Base-by-base conservation (phyloP, 2,113 vertebrate genomes). In the Gallinago jamesoni region DNA sequence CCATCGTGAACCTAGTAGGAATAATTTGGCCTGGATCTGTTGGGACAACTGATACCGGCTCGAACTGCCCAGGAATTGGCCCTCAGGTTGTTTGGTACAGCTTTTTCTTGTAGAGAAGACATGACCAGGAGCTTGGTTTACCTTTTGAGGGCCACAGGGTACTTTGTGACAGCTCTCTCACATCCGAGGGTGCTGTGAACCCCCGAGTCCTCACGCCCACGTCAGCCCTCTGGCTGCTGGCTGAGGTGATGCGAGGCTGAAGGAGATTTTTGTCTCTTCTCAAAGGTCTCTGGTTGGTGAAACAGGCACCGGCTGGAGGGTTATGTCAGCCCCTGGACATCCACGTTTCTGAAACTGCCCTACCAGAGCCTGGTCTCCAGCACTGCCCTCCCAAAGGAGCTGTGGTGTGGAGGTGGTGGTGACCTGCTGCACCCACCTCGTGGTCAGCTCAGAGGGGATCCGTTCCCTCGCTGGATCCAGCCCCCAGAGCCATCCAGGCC, bases 61-160 rank as follows among this genome's bases (percentile, higher is more conserved):
- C 41, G 64, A 19, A 2, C 35, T 27, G 55, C n/a, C 30, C 57
- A 4, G 72, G 52, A 52, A 10, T 2, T 27, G 19, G 6, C 39
- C 33, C 82, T 62, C 35, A 0, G 50, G 45, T 60, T 22, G 0
- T 7, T 28, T 13, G 45, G 16, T 7, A 3, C 24, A 1, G 20
- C 55, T 21, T 62, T 53, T 39, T 18, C 37, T 31, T 28, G 69
- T 17, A 2, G 62, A 70, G 28, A 37, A 37, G 74, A 20, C 20
- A 0, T 0, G 9, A 37, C 2, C 25, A 43, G 66, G 35, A 5
- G 2, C 0, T 6, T 52, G 57, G 7, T 7, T 43, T 48, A 22
- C 52, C 23, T 53, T 21, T 3, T 5, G 41, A 72, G 84, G 62
- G 9, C 18, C 25, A 4, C 4, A 0, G 35, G 4, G 60, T 28